Percentiles rank a stretch among this genome's conserved stretches.
phyloP scores from a whole-genome alignment of 1,140 invertebrate species.

The Thalassaphorura encarpata region DNA sequence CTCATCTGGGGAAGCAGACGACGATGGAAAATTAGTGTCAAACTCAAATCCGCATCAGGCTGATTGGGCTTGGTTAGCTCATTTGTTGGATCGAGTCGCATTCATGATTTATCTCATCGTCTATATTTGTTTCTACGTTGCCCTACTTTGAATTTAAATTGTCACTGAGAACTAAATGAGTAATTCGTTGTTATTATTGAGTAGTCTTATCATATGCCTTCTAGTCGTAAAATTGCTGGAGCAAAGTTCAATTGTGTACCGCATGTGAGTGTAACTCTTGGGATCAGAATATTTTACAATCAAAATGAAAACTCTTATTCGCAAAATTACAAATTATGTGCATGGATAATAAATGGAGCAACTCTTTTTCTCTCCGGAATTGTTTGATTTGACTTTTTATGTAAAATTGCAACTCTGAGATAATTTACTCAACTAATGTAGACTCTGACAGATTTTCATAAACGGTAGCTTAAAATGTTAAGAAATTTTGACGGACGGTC shows the following conservation, averaged over 20 bases:
- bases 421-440: too few species aligned
- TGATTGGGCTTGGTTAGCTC: constrained; percentile 32
- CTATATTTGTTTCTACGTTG: constrained; percentile 21
- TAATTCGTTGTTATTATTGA: not conserved
- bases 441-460: too few species aligned
- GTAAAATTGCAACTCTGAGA: too few species aligned
- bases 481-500: too few species aligned
- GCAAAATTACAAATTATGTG: too few species aligned
- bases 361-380: too few species aligned
- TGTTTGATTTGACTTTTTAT: too few species aligned
- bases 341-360: too few species aligned
- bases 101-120: constrained; percentile 28
- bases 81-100: constrained; percentile 27
- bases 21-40: constrained; percentile 21
- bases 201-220: not conserved
- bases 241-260: not conserved
- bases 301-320: too few species aligned
- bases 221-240: not conserved
- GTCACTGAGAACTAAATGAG: not conserved
- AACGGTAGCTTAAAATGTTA: too few species aligned
- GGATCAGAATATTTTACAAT: not conserved
- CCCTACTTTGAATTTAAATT: constrained; percentile 26
- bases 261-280: not conserved
- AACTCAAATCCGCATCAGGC: constrained; percentile 20
- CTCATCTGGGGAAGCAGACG: not conserved